These are phyloP conservation scores for Geotrypetes seraphini DNA, from an alignment of 2,797 vertebrate genomes.

Conservation along the genomic window DNA sequence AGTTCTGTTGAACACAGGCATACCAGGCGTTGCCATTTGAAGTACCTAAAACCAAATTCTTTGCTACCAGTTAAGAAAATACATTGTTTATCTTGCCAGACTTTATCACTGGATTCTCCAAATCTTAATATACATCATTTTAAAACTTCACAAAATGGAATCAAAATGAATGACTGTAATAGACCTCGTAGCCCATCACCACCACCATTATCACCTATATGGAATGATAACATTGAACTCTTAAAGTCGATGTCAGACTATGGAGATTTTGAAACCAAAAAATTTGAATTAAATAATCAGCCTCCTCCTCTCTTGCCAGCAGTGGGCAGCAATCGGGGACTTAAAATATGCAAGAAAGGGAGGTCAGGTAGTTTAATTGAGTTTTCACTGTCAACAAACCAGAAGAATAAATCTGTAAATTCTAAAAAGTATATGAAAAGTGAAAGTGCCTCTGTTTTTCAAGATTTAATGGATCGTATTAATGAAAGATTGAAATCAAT, in stretches of 20 bases:
- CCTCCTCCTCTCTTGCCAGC: conserved; percentile 72
- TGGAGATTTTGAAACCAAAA: conserved; percentile 42
- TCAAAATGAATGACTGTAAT: too few relatives aligned
- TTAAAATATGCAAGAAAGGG: conserved; percentile 24
- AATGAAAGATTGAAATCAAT: conserved; percentile 82
- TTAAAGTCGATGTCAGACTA: conserved; percentile 36
- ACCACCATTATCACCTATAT: conserved; percentile 75
- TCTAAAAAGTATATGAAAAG: conserved; percentile 39
- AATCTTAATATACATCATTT: conserved; percentile 46
- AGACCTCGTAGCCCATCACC: conserved; percentile 72
- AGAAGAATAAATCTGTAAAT: conserved; percentile 19
- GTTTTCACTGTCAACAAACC: conserved; percentile 17
- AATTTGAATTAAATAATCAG: conserved; percentile 45
- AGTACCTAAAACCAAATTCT: conserved; percentile 52
- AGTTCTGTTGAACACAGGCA: conserved; percentile 51
- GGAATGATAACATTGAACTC: conserved; percentile 58
- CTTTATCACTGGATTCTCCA: conserved; percentile 52
- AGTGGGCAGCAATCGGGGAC: conserved; percentile 35
- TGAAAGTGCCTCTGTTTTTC: conserved; percentile 58
- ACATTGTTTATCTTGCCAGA: conserved; percentile 68
- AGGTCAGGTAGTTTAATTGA: conserved; percentile 1
- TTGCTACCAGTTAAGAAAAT: conserved; percentile 63
- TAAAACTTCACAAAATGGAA: conserved; percentile 40
- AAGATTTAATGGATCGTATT: conserved; percentile 78
- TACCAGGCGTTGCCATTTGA: conserved; percentile 56